A percentile compares a stretch with the other conserved stretches of the same genome.
Evolutionary conservation across 2,113 vertebrate species (phyloP).

Genomic region (Calypte anna): DNA sequence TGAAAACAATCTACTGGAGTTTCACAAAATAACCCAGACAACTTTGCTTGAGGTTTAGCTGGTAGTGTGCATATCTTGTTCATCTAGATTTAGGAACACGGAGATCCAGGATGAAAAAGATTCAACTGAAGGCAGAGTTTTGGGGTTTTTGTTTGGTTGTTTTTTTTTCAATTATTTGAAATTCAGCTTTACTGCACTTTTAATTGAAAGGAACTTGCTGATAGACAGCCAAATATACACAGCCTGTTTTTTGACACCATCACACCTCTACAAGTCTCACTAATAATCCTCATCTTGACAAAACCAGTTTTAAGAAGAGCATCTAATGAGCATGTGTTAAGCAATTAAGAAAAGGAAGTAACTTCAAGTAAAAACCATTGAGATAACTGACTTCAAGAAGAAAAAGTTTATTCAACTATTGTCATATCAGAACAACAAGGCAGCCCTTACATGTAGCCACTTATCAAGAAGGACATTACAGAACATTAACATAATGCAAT

Average conservation of each 20-base stretch:
- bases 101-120: not conserved
- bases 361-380: constrained; percentile 75
- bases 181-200: not conserved
- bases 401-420: constrained; percentile 79
- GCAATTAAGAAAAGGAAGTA: constrained; percentile 15
- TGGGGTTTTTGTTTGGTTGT: no score
- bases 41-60: not conserved
- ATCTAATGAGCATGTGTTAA: not conserved
- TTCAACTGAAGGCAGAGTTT: not conserved
- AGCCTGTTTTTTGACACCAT: not conserved
- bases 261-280: not conserved
- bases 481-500: constrained; percentile 82
- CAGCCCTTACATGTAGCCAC: constrained; percentile 75
- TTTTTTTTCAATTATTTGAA: not conserved
- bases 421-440: constrained; percentile 76
- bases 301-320: not conserved
- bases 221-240: not conserved
- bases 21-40: not conserved
- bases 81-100: not conserved
- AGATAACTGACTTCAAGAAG: constrained; percentile 67
- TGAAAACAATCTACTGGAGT: not conserved
- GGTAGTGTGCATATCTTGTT: fast-evolving
- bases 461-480: constrained; percentile 71
- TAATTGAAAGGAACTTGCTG: not conserved
- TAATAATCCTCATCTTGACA: not conserved